Evolutionary conservation across 2,888 invertebrate genomes (phyloP).

Genomic region (Drosophila emarginata): DNA sequence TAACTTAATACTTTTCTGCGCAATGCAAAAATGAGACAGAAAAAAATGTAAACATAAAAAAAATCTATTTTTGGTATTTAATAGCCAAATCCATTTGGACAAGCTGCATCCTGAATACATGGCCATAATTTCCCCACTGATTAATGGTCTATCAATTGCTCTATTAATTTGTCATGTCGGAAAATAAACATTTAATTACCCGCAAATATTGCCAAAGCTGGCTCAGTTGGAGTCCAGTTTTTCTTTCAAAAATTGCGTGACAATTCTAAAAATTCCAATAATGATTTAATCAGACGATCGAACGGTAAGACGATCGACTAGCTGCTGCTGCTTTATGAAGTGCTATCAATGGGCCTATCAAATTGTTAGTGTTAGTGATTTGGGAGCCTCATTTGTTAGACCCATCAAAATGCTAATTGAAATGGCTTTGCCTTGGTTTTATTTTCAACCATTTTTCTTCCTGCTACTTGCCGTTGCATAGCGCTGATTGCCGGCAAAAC

Average conservation of each 20-base stretch:
- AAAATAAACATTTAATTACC: constrained; percentile 66
- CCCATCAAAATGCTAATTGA: constrained; percentile 78
- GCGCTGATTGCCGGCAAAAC: constrained; percentile 37
- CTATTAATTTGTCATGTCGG: constrained; percentile 48
- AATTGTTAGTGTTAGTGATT: constrained; percentile 44
- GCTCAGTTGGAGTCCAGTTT: constrained; percentile 59
- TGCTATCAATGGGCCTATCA: constrained; percentile 73
- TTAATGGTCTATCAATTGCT: constrained; percentile 22
- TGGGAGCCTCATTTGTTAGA: constrained; percentile 68
- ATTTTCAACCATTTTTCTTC: constrained; percentile 12
- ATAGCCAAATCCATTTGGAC: constrained; percentile 62
- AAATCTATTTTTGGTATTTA: constrained; percentile 60
- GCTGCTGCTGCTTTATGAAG: constrained; percentile 64
- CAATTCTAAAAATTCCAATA: constrained; percentile 53
- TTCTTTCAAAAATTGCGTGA: constrained; percentile 75
- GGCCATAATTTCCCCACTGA: constrained; percentile 9
- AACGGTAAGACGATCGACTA: constrained; percentile 49
- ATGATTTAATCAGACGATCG: constrained; percentile 48
- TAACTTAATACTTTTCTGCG: constrained; percentile 72
- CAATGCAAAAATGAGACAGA: constrained; percentile 47
- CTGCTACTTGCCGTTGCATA: neutral
- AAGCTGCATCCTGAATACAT: constrained; percentile 27
- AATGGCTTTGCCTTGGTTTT: constrained; percentile 42
- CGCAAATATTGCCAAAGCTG: constrained; percentile 68
- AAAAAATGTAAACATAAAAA: constrained; percentile 69